Conservation (phyloP, 2,888 invertebrate genomes). For the Tyria jacobaeae region DNA sequence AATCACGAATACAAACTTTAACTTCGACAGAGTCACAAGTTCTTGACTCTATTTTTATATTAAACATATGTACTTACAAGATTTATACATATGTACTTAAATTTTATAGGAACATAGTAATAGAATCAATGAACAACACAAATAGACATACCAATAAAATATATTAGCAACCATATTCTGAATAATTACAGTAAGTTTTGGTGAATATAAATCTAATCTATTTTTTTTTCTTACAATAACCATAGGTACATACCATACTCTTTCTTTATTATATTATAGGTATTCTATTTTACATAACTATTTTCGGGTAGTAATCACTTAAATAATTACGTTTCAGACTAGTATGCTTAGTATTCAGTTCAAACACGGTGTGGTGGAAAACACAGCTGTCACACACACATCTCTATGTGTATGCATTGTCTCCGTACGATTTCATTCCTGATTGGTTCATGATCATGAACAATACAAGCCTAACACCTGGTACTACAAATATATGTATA, state of each 20-base stretch:
- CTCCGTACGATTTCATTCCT: slow-evolving; percentile 13
- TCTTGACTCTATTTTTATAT: too few species aligned
- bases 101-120: too few species aligned
- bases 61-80: too few species aligned
- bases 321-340: neutral
- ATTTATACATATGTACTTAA: too few species aligned
- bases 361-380: neutral
- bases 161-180: neutral
- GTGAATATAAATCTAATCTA: too few species aligned
- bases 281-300: too few species aligned
- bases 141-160: neutral
- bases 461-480: slow-evolving; percentile 10
- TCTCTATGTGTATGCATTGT: slow-evolving; percentile 12
- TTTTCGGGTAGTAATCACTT: neutral
- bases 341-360: slow-evolving; percentile 5
- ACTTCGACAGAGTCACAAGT: too few species aligned
- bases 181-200: too few species aligned
- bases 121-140: too few species aligned
- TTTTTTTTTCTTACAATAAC: neutral
- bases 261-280: too few species aligned
- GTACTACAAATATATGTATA: neutral
- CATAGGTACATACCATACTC: too few species aligned
- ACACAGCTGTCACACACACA: neutral
- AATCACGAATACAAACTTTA: too few species aligned
- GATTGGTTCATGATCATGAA: slow-evolving; percentile 15